Evolutionary conservation across 2,888 invertebrate species (phyloP), one percentile per base, ranked within the genome.

Genomic region (Metacarcinus magister): DNA sequence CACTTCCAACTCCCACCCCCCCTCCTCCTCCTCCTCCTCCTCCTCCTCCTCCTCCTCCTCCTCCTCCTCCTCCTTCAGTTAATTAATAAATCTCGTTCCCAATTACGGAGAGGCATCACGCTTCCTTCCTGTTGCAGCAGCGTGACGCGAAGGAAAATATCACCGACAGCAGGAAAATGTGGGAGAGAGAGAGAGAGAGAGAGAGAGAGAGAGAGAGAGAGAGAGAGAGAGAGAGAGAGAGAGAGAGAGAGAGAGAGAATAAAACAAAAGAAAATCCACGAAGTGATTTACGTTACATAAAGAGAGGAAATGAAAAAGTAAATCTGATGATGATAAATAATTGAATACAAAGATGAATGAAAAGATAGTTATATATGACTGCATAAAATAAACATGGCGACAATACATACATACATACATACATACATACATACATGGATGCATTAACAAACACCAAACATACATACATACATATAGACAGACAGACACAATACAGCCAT

Each of bases 21-120:
- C 28, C 92, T 54, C 19, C 46, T 28, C 28, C 46, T 92, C 5
- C 92, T 92, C 48, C 23, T 46, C 48, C 32, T n/a, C 16, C 48
- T 2, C 3, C 43, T 46, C 43, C 43, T 46, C 16, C 48, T 48
- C 48, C 10, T 28, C 28, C 46, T 46, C 46, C 43, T 92, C 23
- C 92, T 92, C 48, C 92, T 46, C 16, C 48, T 43, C 46, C 32
- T 23, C 28, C 82, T 10, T 32, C 82, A 32, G 82, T 32, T 82
- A 82, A 82, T 82, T 82, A 82, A 28, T 82, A 82, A 82, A 82
- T 82, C 82, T 82, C 82, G 32, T 23, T 32, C 28, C 32, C 82
- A 82, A 82, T 82, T 82, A 32, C 28, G 3, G 91, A 8, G 44
- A 19, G 43, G 44, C 44, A 44, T 5, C 19, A 44, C 91, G 19